phyloP scores from a whole-genome alignment of 2,888 invertebrate genomes.

The Camptogramma bilineatum region DNA sequence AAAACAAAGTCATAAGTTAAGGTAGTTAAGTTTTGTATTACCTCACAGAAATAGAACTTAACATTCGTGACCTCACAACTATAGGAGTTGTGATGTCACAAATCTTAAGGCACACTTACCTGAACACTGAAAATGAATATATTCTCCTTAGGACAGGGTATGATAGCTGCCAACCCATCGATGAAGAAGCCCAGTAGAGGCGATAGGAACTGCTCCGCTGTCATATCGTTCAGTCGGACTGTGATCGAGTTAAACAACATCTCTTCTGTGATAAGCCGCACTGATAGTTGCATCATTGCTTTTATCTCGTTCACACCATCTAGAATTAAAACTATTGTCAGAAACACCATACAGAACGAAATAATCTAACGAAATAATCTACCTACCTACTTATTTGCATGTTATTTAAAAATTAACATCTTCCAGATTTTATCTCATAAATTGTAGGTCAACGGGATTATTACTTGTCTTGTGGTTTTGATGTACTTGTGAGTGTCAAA shows the following conservation, averaged over 20 bases:
- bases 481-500: too few species aligned
- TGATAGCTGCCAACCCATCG: slow-evolving; percentile 96
- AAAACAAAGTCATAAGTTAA: too few species aligned
- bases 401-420: too few species aligned
- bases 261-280: slow-evolving; percentile 95
- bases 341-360: background rate
- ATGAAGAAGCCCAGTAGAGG: slow-evolving; percentile 94
- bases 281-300: slow-evolving; percentile 96
- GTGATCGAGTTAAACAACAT: slow-evolving; percentile 98
- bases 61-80: too few species aligned
- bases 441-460: too few species aligned
- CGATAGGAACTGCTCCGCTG: slow-evolving; percentile 95
- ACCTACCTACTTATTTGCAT: too few species aligned
- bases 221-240: slow-evolving; percentile 96
- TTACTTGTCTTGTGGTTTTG: too few species aligned
- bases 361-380: too few species aligned
- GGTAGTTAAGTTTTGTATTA: too few species aligned
- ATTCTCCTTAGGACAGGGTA: slow-evolving; percentile 96
- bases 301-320: slow-evolving; percentile 97
- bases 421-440: too few species aligned
- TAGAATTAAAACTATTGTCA: slow-evolving; percentile 46
- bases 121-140: slow-evolving; percentile 96
- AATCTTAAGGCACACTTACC: slow-evolving; percentile 73
- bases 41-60: background rate
- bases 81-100: too few species aligned